Percentiles rank a stretch among this genome's conserved stretches.
Conservation (phyloP, 1,140 invertebrate genomes). For the Trachymyrmex septentrionalis region DNA sequence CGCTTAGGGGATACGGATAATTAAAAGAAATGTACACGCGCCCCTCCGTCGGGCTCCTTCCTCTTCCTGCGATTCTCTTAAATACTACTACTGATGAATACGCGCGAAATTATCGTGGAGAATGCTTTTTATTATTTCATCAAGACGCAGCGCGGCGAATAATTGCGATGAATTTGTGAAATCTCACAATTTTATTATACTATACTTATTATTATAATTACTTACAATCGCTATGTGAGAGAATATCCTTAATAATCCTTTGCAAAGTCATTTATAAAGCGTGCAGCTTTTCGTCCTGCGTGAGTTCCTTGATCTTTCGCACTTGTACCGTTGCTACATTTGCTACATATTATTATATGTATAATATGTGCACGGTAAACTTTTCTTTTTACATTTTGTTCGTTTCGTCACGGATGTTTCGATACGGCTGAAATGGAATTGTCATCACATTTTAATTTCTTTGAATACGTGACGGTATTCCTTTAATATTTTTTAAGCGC, state of each 20-base stretch:
- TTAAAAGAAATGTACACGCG: slow-evolving; percentile 53
- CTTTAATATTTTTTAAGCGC: background rate
- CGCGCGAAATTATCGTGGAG: slow-evolving; percentile 11
- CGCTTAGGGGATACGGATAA: slow-evolving; percentile 53
- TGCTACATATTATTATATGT: too few species aligned
- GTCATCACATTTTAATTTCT: background rate
- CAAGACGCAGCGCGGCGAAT: slow-evolving; percentile 1
- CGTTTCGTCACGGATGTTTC: background rate
- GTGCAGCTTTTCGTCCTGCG: background rate
- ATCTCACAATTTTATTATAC: background rate
- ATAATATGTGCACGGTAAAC: background rate
- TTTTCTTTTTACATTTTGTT: slow-evolving; percentile 7
- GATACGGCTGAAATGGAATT: background rate
- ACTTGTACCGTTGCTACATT: background rate
- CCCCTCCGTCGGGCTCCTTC: background rate
- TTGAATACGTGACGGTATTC: background rate
- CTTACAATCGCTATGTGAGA: background rate
- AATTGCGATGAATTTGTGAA: slow-evolving; percentile 20
- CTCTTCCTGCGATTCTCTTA: background rate
- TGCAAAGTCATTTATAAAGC: background rate
- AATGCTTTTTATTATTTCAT: slow-evolving; percentile 7
- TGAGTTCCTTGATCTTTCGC: slow-evolving; percentile 22
- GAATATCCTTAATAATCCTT: too few species aligned
- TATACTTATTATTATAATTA: slow-evolving; percentile 25
- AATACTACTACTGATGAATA: background rate